phyloP scores from a whole-genome alignment of 2,113 vertebrate species.

The Rhea americana region DNA sequence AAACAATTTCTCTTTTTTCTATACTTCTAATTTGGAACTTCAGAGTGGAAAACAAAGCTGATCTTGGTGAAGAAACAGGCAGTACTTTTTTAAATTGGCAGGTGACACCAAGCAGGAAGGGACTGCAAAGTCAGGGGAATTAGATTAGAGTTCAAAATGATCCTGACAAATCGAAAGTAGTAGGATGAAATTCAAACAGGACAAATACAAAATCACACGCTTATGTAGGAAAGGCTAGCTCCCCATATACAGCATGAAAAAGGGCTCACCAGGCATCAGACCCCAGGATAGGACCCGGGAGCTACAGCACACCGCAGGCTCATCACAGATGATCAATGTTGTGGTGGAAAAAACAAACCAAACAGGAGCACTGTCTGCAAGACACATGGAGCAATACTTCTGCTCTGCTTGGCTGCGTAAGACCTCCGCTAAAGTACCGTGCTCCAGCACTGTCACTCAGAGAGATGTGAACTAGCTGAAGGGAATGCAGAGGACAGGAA shows the following conservation, averaged over 20 bases:
- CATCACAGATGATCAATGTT: background rate
- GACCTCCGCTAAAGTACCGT: background rate
- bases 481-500: background rate
- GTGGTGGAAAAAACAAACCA: background rate
- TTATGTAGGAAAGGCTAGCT: background rate
- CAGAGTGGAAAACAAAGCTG: background rate
- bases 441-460: background rate
- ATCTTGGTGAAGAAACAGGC: background rate
- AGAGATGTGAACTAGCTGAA: background rate
- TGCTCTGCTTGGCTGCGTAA: background rate
- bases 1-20: background rate
- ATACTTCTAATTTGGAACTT: background rate
- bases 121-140: background rate
- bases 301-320: background rate
- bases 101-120: background rate
- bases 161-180: background rate
- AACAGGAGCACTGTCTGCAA: background rate
- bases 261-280: background rate
- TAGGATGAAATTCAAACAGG: background rate
- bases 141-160: constrained; percentile 5
- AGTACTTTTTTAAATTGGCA: background rate
- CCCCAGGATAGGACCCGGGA: background rate
- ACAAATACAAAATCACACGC: fast-evolving
- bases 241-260: background rate
- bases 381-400: background rate